Evolutionary conservation across 2,888 invertebrate genomes (phyloP), one percentile per base, ranked within the genome.

Genomic region (Epinotia demarniana): DNA sequence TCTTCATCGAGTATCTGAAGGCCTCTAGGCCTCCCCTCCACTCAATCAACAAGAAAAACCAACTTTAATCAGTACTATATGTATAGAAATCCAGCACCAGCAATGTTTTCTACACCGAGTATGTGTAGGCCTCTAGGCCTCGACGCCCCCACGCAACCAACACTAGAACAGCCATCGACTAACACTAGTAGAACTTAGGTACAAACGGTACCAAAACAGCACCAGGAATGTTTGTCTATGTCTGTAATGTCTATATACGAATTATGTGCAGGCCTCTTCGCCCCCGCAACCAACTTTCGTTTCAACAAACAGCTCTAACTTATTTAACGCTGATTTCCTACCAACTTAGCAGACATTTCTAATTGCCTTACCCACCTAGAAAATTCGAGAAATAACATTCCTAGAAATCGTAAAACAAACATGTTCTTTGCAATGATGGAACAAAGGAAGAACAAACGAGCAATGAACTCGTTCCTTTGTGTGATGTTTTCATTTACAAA

Each of bases 1-100:
- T 57, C 19, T 57, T 12, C 19, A 19, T 11, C 6, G 16, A 16
- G 2, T 60, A 60, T 1, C 16, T 27, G 23, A 19, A 19, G 57
- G 57, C 12, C 57, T 19, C 19, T 60, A 60, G 61, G 61, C 61
- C 61, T 62, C 61, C 9, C 61, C 61, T 16, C 60, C 60, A 33
- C 16, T 16, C 8, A 33, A 8, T 33, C 33, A 13, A 33, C 16
- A 9, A 3, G 16, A n/a, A 8, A 8, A 33, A 33, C 6, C 27
- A 60, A 27, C 55, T 18, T 1, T 16, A 16, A 16, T 16, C 2
- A 16, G 33, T 33, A 33, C 6, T 33, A 33, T 33, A 33, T 33
- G 0, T 8, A 33, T 33, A 23, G 23, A 23, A 23, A 23, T 23
- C 13, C 46, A 13, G 46, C 46, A 43, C 43, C 16, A 53, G 13